phyloP scores from a whole-genome alignment of 2,113 vertebrate genomes.

The Malurus melanocephalus region DNA sequence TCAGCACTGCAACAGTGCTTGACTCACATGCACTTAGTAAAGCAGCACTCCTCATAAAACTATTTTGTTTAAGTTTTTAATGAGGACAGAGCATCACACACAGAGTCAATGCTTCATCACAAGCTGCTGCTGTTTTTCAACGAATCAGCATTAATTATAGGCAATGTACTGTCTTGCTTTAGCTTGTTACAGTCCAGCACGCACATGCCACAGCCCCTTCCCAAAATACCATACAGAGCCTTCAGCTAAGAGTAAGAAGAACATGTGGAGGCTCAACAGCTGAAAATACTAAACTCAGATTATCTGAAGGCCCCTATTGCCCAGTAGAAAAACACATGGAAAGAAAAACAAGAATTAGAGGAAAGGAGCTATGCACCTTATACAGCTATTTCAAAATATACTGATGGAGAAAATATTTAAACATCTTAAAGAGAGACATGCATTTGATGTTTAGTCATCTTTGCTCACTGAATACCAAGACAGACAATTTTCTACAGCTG shows the following conservation, averaged over 20 bases:
- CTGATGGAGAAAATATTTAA: not conserved
- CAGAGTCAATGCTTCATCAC: not conserved
- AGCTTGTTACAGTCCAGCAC: not conserved
- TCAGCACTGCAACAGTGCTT: not conserved
- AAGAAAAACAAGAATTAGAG: not conserved
- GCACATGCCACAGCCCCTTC: not conserved
- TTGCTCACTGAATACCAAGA: not conserved
- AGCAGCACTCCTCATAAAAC: not conserved
- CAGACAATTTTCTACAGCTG: not conserved
- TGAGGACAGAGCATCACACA: not conserved
- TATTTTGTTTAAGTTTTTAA: not conserved
- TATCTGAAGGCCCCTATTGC: not conserved
- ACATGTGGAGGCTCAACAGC: not conserved
- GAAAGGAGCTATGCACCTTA: not conserved
- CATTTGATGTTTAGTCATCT: not conserved
- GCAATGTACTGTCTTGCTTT: not conserved
- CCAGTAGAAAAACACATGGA: not conserved
- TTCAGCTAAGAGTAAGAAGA: not conserved
- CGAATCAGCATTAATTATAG: not conserved
- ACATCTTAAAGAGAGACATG: not conserved
- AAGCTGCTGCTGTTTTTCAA: not conserved
- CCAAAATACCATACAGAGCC: rapidly evolving
- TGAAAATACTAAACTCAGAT: not conserved
- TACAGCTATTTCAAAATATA: not conserved
- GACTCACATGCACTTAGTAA: not conserved